Conservation (phyloP, 2,888 invertebrate genomes). For the Cerastis rubricosa region DNA sequence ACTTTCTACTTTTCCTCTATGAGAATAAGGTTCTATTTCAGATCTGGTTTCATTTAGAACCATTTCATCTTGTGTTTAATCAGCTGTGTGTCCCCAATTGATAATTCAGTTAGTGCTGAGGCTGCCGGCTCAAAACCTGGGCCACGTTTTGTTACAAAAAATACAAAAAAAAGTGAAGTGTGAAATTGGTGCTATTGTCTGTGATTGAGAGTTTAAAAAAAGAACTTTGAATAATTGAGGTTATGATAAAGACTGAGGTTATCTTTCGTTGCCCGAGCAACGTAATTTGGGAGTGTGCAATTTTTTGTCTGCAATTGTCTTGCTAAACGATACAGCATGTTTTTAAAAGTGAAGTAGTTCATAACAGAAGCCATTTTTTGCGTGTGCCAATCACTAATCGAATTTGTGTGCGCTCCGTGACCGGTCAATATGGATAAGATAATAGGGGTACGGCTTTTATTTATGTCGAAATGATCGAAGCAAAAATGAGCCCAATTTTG, state of each 20-base stretch:
- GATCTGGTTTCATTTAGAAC: conserved; percentile 73
- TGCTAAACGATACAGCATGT: conserved; percentile 61
- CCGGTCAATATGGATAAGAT: conserved; percentile 68
- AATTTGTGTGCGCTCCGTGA: conserved; percentile 74
- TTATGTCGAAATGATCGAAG: conserved; percentile 36
- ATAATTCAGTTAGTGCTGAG: conserved; percentile 87
- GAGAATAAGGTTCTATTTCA: conserved; percentile 80
- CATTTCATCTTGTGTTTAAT: conserved; percentile 82
- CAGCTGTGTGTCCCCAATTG: conserved; percentile 88
- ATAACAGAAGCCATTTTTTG: conserved; percentile 68
- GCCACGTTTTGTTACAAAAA: conserved; percentile 67
- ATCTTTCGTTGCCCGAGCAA: conserved; percentile 51
- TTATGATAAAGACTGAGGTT: conserved; percentile 59
- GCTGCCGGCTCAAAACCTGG: conserved; percentile 79
- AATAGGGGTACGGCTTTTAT: conserved; percentile 60
- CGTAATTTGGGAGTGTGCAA: conserved; percentile 55
- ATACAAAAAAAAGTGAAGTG: conserved; percentile 52
- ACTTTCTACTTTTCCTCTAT: conserved; percentile 76
- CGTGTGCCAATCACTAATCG: conserved; percentile 69
- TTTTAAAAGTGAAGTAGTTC: conserved; percentile 54
- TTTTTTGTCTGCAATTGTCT: conserved; percentile 74
- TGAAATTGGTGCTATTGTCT: conserved; percentile 64
- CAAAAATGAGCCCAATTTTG: conserved; percentile 34
- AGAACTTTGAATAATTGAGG: conserved; percentile 56
- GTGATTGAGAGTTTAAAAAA: conserved; percentile 60